Percentiles rank a stretch among this genome's conserved stretches.
Evolutionary conservation across 2,113 vertebrate genomes (phyloP).

Genomic region (Chascanopsetta lugubris): DNA sequence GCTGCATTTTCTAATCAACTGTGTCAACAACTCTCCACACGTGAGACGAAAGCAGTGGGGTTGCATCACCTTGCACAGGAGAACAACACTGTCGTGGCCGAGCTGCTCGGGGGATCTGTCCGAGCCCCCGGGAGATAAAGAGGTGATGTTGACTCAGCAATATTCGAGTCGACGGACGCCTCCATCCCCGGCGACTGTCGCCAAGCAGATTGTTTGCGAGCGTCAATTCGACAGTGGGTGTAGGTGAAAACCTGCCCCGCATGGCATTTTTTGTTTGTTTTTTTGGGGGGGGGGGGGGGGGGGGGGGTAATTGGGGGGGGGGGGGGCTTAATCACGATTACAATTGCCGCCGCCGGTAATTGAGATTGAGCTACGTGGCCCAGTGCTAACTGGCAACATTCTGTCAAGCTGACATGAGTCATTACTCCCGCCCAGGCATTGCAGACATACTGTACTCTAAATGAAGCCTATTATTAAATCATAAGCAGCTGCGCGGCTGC

Average conservation of each 20-base stretch:
- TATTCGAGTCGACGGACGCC: too few species aligned
- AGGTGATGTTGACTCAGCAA: not conserved
- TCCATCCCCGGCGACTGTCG: not conserved
- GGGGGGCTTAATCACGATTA: not conserved
- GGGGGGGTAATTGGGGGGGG: not conserved
- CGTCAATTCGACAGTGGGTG: not conserved
- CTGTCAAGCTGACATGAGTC: constrained; percentile 11
- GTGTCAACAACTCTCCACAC: too few species aligned
- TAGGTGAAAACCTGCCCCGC: not conserved
- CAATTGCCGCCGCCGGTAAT: not conserved
- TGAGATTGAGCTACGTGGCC: not conserved
- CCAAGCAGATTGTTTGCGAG: not conserved
- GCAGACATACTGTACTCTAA: constrained; percentile 18
- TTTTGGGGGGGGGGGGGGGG: too few species aligned
- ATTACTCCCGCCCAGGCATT: not conserved
- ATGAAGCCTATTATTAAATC: constrained; percentile 36
- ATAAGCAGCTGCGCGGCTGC: constrained; percentile 30
- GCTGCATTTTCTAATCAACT: too few species aligned
- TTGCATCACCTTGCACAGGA: constrained; percentile 33
- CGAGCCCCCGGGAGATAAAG: constrained; percentile 22
- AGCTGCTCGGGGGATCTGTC: constrained; percentile 15
- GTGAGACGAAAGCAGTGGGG: not conserved
- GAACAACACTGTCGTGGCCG: constrained; percentile 1
- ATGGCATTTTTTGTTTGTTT: too few species aligned
- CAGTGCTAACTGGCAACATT: not conserved